Percentiles rank a stretch among this genome's conserved stretches.
Conservation (phyloP, 1,140 invertebrate genomes). For the Drosophila pseudoananassae region DNA sequence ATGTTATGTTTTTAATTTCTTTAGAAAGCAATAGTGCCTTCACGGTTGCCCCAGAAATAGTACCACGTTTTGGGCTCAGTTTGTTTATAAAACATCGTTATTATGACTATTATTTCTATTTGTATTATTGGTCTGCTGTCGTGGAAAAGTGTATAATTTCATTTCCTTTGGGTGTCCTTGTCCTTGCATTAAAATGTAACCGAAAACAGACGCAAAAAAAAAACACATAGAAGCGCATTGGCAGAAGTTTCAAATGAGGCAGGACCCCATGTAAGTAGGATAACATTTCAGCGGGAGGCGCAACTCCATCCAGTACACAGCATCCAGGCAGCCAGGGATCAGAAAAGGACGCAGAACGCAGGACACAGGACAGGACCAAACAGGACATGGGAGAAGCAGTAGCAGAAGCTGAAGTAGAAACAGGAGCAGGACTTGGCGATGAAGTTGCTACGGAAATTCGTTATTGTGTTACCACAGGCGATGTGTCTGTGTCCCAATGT, state of each 20-base stretch:
- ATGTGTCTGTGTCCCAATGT: constrained; percentile 80
- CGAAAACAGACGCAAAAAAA: constrained; percentile 36
- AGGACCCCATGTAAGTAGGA: constrained; percentile 68
- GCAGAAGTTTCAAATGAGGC: constrained; percentile 59
- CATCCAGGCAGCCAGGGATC: constrained; percentile 9
- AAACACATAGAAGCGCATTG: constrained; percentile 36
- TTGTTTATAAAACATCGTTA: constrained; percentile 46
- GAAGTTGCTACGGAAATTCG: constrained; percentile 83
- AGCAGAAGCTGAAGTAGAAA: constrained; percentile 3
- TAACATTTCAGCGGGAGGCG: constrained; percentile 65
- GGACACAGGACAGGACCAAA: neutral
- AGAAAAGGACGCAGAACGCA: neutral
- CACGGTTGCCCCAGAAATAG: neutral
- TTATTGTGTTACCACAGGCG: constrained; percentile 83
- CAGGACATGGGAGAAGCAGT: neutral
- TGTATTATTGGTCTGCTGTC: constrained; percentile 31
- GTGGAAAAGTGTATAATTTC: constrained; percentile 59
- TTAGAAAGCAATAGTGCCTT: too few species aligned
- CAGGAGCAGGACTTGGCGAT: constrained; percentile 55
- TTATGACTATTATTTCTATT: constrained; percentile 18
- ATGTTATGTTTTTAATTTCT: too few species aligned
- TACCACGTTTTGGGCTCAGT: constrained; percentile 11
- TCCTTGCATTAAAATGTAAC: constrained; percentile 29
- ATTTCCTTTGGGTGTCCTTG: constrained; percentile 29
- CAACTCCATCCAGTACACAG: constrained; percentile 3